These are phyloP conservation scores for Drosophila equinoxialis DNA, from an alignment of 1,140 invertebrate species.

Conservation along the genomic window DNA sequence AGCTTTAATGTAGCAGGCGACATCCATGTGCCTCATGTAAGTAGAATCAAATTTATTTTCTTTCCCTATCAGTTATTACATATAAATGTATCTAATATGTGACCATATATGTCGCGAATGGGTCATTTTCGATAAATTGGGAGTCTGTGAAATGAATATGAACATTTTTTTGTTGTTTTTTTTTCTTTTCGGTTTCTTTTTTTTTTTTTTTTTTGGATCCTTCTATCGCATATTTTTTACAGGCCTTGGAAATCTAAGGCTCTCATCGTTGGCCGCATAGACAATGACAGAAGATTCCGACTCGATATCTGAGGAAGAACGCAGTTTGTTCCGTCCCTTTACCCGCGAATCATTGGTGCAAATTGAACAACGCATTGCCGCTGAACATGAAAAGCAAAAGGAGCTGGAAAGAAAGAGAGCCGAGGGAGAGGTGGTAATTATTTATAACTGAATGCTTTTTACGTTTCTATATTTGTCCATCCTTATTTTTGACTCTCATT, in stretches of 20 bases:
- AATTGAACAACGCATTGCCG: slow-evolving; percentile 96
- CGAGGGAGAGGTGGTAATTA: slow-evolving; percentile 92
- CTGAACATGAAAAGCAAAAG: slow-evolving; percentile 97
- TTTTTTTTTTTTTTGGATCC: background rate
- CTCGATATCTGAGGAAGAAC: slow-evolving; percentile 95
- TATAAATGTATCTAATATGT: background rate
- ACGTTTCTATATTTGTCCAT: background rate
- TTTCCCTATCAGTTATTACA: background rate
- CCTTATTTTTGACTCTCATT: slow-evolving; percentile 1
- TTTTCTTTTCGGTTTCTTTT: no score
- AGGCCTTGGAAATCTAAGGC: slow-evolving; percentile 84
- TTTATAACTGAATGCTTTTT: slow-evolving; percentile 74
- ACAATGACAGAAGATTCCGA: slow-evolving; percentile 95
- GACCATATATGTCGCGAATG: background rate
- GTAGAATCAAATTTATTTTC: slow-evolving; percentile 25
- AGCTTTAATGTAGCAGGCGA: slow-evolving; percentile 83
- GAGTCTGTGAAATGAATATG: background rate
- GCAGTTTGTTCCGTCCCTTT: slow-evolving; percentile 98
- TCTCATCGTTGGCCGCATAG: slow-evolving; percentile 84
- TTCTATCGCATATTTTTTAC: slow-evolving; percentile 18
- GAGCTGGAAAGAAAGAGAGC: slow-evolving; percentile 97
- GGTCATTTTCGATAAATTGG: background rate
- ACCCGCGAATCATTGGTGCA: slow-evolving; percentile 97
- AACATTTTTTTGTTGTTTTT: background rate
- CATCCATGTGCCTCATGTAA: slow-evolving; percentile 83